Evolutionary conservation across 2,888 invertebrate species (phyloP), one percentile per base, ranked within the genome.

Genomic region (Andrena bicolor): DNA sequence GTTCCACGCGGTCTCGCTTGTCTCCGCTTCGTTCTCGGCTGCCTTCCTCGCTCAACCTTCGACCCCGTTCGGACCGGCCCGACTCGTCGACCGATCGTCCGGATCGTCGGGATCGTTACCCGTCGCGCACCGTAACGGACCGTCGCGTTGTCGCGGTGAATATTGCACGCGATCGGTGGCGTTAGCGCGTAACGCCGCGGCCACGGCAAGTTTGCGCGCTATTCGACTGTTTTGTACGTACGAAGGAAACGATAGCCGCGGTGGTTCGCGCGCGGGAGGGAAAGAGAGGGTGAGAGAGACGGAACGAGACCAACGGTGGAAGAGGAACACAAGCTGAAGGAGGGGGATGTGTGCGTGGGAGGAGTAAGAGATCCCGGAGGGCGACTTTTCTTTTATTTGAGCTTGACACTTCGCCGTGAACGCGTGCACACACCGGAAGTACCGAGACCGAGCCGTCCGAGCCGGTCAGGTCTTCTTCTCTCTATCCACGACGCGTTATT

Each of bases 371-470:
- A 76, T 86, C 87, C 90, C 89, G 78, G 85, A 89, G 90, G 90
- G 88, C 90, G 88, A 90, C 89, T 92, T 92, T 92, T 92, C 90
- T 92, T 92, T 93, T 93, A 92, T 92, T 92, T 91, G 88, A 90
- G 90, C 87, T 90, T 90, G 92, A 91, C 90, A 91, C 91, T 91
- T 90, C 86, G 91, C 86, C 89, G 92, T 78, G 92, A 89, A 89
- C 90, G 89, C 90, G 89, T 86, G 83, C 86, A 83, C 87, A 84
- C 83, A 90, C 91, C 91, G 92, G 91, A 92, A 92, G 90, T 91
- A 76, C 30, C 65, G 64, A 16, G 41, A 74, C 30, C 65, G 74
- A 71, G 56, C 69, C 69, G 69, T n/a, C 60, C 60, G 56, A 56
- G 56, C 23, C 73, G 80, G 76, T 58, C 83, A 76, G 61, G 53